phyloP scores from a whole-genome alignment of 37 sponge, comb jelly and placozoan species.

The Mnemiopsis leidyi region DNA sequence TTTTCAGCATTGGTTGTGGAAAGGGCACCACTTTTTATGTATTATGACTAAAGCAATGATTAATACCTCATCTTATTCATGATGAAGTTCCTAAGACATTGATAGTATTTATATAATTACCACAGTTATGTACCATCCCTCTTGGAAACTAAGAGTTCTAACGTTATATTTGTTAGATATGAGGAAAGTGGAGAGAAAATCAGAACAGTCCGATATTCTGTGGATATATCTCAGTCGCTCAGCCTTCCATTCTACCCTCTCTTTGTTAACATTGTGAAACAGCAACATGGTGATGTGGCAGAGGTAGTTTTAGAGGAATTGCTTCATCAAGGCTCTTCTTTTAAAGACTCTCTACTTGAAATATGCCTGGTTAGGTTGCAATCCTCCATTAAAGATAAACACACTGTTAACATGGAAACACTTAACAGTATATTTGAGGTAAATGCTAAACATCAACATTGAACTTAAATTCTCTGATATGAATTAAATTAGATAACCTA shows the following conservation, averaged over 20 bases:
- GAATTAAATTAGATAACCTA: no score
- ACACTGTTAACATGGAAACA: background rate
- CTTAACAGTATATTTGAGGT: conserved; percentile 46
- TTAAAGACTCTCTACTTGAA: conserved; percentile 23
- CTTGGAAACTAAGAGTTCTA: no score
- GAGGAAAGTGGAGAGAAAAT: conserved; percentile 31
- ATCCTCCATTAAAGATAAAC: background rate
- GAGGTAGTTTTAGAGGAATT: conserved; percentile 36
- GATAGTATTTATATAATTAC: no score
- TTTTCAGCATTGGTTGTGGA: no score
- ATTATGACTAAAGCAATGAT: no score
- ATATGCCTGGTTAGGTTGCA: background rate
- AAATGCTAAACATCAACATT: no score
- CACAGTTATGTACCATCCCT: no score
- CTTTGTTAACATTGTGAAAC: conserved; percentile 51
- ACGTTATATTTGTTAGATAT: background rate
- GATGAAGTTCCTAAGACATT: no score
- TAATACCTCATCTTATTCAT: no score
- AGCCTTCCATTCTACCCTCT: conserved; percentile 59
- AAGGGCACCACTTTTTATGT: no score
- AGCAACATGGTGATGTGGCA: conserved; percentile 36
- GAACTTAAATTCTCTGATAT: no score
- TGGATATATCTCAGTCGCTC: background rate
- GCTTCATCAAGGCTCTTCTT: conserved; percentile 27
- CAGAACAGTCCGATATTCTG: conserved; percentile 24